Conservation (phyloP, 2,113 vertebrate genomes). For the Oreochromis niloticus region DNA sequence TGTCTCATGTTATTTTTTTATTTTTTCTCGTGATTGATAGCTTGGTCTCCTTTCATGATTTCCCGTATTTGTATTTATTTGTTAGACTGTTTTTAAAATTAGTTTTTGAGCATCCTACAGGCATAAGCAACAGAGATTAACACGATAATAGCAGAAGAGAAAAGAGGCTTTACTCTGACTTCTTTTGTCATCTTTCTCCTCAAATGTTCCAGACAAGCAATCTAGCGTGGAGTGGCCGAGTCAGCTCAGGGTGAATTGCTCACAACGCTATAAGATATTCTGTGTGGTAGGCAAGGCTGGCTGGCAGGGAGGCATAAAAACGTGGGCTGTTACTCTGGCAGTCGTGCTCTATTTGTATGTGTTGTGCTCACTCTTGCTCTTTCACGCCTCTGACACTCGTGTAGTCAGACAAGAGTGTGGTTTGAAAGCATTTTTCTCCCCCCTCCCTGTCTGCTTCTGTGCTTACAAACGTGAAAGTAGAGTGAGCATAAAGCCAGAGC, state of each 20-base stretch:
- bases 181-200: not conserved
- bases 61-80: not conserved
- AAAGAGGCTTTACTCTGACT: not conserved
- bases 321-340: conserved; percentile 2
- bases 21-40: not conserved
- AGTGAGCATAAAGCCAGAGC: conserved; percentile 3
- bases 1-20: not conserved
- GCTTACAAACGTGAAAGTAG: conserved; percentile 17
- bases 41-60: not conserved
- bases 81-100: fast-evolving
- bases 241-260: not conserved
- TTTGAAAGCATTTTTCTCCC: conserved; percentile 15
- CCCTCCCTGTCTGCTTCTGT: conserved; percentile 12
- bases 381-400: not conserved
- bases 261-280: not conserved
- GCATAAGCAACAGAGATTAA: not conserved
- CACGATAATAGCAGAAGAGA: not conserved
- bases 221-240: not conserved
- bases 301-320: not conserved
- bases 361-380: conserved; percentile 16
- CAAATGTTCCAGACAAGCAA: not conserved
- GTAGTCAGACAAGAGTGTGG: not conserved
- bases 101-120: not conserved
- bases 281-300: not conserved
- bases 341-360: conserved; percentile 23